phyloP scores from a whole-genome alignment of 2,113 vertebrate genomes.

The Galeopterus variegatus region DNA sequence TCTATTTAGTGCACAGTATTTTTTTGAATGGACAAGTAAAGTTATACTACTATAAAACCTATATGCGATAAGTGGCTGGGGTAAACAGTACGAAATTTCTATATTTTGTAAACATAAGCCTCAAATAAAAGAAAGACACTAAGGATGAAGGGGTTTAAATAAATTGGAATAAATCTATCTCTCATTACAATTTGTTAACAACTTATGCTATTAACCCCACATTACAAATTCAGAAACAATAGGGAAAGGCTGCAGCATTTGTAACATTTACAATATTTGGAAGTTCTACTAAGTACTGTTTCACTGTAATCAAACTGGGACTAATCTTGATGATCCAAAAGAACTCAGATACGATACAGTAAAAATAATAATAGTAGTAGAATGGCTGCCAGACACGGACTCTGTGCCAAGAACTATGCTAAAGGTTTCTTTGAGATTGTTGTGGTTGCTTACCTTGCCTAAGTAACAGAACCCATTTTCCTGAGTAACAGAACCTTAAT shows the following conservation, averaged over 20 bases:
- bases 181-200: not conserved
- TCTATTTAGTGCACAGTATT: not conserved
- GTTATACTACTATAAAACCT: not conserved
- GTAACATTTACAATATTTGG: not conserved
- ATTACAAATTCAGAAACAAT: conserved; percentile 38
- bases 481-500: not conserved
- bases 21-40: not conserved
- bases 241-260: not conserved
- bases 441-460: not conserved
- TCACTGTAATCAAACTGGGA: not conserved
- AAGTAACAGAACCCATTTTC: not conserved
- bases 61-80: not conserved
- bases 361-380: not conserved
- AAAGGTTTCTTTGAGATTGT: not conserved
- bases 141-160: not conserved
- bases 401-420: not conserved
- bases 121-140: not conserved
- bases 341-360: not conserved
- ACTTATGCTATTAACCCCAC: not conserved
- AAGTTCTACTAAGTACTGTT: not conserved
- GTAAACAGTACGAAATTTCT: not conserved
- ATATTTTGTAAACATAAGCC: not conserved
- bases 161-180: not conserved
- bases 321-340: not conserved
- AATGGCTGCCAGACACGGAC: not conserved